These are phyloP conservation scores for Sabellastarte sp. DNA, from an alignment of 2,888 invertebrate species.

Conservation along the genomic window DNA sequence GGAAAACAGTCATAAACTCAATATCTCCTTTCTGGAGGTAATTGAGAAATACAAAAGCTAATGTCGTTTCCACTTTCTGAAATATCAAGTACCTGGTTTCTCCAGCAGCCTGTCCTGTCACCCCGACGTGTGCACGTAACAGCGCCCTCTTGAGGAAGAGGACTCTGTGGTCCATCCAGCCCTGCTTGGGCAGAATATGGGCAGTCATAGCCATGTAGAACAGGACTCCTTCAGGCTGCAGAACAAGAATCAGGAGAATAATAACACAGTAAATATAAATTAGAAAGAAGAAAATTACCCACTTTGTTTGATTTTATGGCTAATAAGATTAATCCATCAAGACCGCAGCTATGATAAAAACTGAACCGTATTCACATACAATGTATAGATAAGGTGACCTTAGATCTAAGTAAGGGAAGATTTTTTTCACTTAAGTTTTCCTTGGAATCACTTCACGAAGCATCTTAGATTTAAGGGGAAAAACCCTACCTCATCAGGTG, in stretches of 20 bases:
- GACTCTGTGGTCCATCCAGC: conserved; percentile 74
- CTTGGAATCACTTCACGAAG: no score
- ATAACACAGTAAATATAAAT: neutral
- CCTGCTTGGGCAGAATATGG: conserved; percentile 73
- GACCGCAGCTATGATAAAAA: no score
- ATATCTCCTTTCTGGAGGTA: neutral
- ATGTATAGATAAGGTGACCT: no score
- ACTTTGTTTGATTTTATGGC: no score
- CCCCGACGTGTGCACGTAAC: conserved; percentile 75
- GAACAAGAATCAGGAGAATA: neutral
- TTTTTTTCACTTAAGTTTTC: no score
- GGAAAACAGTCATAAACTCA: conserved; percentile 4
- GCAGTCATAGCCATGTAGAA: conserved; percentile 82
- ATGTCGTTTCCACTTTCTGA: no score
- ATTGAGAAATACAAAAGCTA: neutral
- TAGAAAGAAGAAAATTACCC: neutral
- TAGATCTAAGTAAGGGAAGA: no score
- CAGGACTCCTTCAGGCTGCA: conserved; percentile 80
- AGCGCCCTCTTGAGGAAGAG: conserved; percentile 76
- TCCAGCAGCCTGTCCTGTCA: conserved; percentile 68
- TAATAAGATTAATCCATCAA: no score
- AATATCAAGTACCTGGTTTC: no score
- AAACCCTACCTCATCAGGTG: no score
- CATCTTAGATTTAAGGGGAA: no score
- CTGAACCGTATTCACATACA: no score